Percentiles rank a stretch among this genome's conserved stretches.
These are phyloP conservation scores for Palythoa caribaeorum DNA, from an alignment of 92 coral and sea anemone species.

Conservation along the genomic window DNA sequence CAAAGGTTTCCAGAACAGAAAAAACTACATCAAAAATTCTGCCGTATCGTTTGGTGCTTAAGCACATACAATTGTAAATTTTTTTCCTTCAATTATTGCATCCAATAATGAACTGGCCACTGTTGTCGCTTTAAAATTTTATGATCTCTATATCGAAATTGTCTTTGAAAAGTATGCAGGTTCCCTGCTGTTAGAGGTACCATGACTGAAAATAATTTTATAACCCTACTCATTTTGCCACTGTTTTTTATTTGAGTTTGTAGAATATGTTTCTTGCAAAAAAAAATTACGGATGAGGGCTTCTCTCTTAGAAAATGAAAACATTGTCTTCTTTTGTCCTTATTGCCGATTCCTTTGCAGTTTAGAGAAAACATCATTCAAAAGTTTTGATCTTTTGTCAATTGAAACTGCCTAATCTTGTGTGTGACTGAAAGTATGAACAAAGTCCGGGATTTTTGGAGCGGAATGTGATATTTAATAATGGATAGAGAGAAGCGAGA, in stretches of 20 bases:
- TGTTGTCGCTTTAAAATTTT: not conserved
- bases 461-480: not conserved
- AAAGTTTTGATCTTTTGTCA: too few relatives aligned
- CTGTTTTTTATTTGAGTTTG: not conserved
- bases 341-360: not conserved
- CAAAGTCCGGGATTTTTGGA: not conserved
- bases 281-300: not conserved
- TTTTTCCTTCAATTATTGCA: not conserved
- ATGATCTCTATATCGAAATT: not conserved
- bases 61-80: not conserved
- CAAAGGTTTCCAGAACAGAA: not conserved
- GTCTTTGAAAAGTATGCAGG: not conserved
- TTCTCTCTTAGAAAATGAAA: not conserved
- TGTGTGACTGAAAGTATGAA: not conserved
- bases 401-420: too few relatives aligned
- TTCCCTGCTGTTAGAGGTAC: not conserved
- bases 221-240: not conserved
- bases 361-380: too few relatives aligned
- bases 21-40: not conserved
- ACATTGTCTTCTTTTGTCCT: not conserved
- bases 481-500: too few relatives aligned
- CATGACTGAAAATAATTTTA: not conserved
- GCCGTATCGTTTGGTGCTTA: not conserved
- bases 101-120: not conserved
- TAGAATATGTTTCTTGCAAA: not conserved